Conservation (phyloP, 2,113 vertebrate genomes). For the Bombycilla garrulus region DNA sequence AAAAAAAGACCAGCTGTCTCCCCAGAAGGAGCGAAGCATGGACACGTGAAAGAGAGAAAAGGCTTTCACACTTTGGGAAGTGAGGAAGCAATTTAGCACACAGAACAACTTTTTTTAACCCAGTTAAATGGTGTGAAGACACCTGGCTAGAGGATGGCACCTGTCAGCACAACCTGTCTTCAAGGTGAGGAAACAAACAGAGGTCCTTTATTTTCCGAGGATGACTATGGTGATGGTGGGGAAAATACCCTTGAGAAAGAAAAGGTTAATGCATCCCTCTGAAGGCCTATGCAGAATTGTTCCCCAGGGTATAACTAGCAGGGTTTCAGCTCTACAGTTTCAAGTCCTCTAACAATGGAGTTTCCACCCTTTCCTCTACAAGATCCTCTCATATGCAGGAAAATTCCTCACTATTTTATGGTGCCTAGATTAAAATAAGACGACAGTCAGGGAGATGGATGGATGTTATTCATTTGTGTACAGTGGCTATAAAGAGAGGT, state of each 20-base stretch:
- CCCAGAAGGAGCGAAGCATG: slow-evolving; percentile 44
- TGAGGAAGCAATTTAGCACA: slow-evolving; percentile 67
- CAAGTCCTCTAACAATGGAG: background rate
- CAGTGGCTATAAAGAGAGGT: background rate
- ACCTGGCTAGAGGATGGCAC: slow-evolving; percentile 68
- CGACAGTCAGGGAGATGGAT: background rate
- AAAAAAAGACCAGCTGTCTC: slow-evolving; percentile 30
- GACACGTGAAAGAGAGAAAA: slow-evolving; percentile 29
- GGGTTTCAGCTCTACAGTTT: background rate
- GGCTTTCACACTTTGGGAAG: slow-evolving; percentile 38
- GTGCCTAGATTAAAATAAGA: background rate
- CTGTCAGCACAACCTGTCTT: slow-evolving; percentile 46
- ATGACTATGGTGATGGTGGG: background rate
- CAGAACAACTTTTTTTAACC: slow-evolving; percentile 60
- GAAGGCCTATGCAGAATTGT: background rate
- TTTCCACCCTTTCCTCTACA: background rate
- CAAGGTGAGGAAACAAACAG: background rate
- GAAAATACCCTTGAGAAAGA: background rate
- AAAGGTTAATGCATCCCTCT: slow-evolving; percentile 26
- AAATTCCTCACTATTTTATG: background rate
- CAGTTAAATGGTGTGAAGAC: slow-evolving; percentile 71
- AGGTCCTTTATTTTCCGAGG: slow-evolving; percentile 1
- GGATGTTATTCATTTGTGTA: background rate
- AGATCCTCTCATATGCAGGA: background rate
- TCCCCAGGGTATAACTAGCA: background rate